Evolutionary conservation across 1,140 invertebrate species (phyloP), one percentile per base, ranked within the genome.

Genomic region (Teleogryllus occipitalis): DNA sequence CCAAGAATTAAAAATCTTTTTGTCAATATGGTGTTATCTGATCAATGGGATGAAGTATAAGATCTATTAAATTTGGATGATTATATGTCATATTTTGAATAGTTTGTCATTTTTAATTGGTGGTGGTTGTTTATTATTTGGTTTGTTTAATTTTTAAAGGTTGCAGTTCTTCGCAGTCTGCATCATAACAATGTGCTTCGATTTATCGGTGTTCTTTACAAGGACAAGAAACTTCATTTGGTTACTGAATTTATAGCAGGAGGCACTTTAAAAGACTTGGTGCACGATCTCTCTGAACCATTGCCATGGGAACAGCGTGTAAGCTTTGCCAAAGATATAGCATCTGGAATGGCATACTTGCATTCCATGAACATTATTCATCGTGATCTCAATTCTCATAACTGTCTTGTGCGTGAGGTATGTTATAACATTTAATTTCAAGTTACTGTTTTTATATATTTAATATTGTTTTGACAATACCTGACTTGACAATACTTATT

Each of bases 321-420:
- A 8, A 92, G 92, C 18, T 93, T 98, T 85, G 95, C 96, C 18
- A 91, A 94, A 81, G 96, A 98, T 85, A 97, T 98, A 82, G 92
- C 97, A 74, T 91, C 92, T 14, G 97, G 97, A 47, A 96, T 99
- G 92, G 91, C 93, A 21, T 98, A 98, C 87, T 88, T 98, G 65
- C 97, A 99, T 87, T 93, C 94, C 78, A 94, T 93, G 91, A 96
- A 96, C 84, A 95, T 98, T 81, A 97, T 99, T 82, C 97, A 99
- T 87, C 88, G 97, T 74, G 97, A 99, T 87, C 90, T 99, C 80
- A 99, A 98, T 87, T 98, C 97, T 18, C 95, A 97, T 87, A 98
- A 98, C 88, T 97, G 96, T 85, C 88, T 98, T 80, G 93, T 98
- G n/a, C 90, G 93, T 85, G 94, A 94, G 85, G 90, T 91, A 83